A percentile compares a stretch with the other conserved stretches of the same genome.
These are phyloP conservation scores for Clanis bilineata DNA, from an alignment of 2,888 invertebrate species.

Conservation along the genomic window DNA sequence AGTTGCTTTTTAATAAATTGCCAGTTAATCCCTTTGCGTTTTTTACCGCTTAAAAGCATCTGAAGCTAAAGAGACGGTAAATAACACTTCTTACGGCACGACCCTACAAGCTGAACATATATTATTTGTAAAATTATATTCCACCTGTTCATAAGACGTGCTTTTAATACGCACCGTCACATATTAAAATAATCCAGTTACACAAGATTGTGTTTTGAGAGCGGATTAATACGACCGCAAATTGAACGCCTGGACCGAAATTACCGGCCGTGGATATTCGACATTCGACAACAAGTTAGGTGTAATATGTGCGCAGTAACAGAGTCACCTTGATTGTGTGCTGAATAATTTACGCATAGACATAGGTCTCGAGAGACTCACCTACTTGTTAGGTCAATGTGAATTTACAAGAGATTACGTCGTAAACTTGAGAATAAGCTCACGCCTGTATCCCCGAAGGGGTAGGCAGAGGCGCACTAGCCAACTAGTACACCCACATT, in stretches of 20 bases:
- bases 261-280: conserved; percentile 1
- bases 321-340: neutral
- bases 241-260: neutral
- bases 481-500: too few species aligned
- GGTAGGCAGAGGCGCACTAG: too few species aligned
- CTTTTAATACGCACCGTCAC: neutral
- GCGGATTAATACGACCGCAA: conserved; percentile 8
- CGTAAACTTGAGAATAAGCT: too few species aligned
- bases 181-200: neutral
- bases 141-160: neutral
- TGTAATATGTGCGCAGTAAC: neutral
- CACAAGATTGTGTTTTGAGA: neutral
- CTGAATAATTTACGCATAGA: conserved; percentile 1
- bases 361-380: neutral
- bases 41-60: too few species aligned
- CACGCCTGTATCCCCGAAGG: too few species aligned
- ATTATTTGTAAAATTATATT: neutral
- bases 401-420: neutral
- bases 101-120: too few species aligned
- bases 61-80: too few species aligned
- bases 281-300: conserved; percentile 1
- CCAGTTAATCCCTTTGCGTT: too few species aligned
- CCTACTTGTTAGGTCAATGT: neutral
- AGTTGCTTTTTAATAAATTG: too few species aligned
- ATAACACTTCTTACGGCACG: too few species aligned